Evolutionary conservation across 2,888 invertebrate genomes (phyloP), one percentile per base, ranked within the genome.

Genomic region (Alentia gelatinosa): DNA sequence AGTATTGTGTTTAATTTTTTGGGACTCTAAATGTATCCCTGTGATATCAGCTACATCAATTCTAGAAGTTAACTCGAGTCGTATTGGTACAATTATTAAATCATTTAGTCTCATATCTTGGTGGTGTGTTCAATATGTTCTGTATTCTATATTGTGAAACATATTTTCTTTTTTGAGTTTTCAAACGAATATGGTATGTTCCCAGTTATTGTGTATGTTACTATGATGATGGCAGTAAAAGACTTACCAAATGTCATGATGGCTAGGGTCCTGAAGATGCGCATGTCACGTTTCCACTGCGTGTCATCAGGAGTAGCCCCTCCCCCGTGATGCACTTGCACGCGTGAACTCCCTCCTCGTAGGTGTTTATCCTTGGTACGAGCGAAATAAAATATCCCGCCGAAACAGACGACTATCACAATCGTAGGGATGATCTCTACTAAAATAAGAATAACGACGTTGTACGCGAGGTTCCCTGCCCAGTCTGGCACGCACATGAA

Each of bases 401-500:
- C 35, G 23, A 86, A 86, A 30, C 47, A 86, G 26, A 50, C 15
- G 30, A 86, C 26, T 1, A 86, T 86, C 1, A 86, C 86, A 47
- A 23, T 26, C 12, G 47, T 86, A 33, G 86, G 86, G 30, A 86
- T 86, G 23, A 86, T 30, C 86, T 86, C 47, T 5, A 86, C 86
- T 47, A 86, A 33, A 5, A 86, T 26, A 5, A 86, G 47, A 19
- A 86, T 33, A 30, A 47, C 86, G 4, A 86, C 19, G 7, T 42
- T 86, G 86, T 47, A 86, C 33, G 47, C 26, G 19, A 86, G 86
- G 33, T 47, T 47, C 5, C 42, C 86, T 3, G 86, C 42, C 86
- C 86, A 86, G 86, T 86, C 47, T 30, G 86, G 86, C 26, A 86
- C 86, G 26, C 86, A 86, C 86, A 86, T 86, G 23, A 86, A 86